These are phyloP conservation scores for Monoplex corrugatus DNA, from an alignment of 2,888 invertebrate species.

Conservation along the genomic window DNA sequence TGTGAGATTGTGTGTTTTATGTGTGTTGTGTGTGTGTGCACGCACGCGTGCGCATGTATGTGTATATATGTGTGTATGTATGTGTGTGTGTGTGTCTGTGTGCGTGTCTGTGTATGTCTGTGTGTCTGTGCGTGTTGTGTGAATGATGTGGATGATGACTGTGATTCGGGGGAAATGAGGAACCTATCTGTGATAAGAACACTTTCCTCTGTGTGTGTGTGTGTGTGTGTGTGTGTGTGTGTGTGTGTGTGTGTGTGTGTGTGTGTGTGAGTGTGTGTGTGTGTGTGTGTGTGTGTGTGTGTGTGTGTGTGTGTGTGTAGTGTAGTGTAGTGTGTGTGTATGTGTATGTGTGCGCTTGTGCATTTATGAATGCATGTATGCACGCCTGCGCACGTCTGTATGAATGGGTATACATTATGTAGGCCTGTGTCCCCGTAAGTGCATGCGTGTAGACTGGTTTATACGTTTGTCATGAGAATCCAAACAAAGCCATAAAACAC, in stretches of 20 bases:
- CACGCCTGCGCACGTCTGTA: too few relatives aligned
- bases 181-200: constrained; percentile 86
- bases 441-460: too few relatives aligned
- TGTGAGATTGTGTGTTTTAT: background rate
- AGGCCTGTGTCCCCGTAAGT: too few relatives aligned
- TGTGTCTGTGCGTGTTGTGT: constrained; percentile 90
- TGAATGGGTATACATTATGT: too few relatives aligned
- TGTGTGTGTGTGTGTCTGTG: background rate
- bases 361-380: too few relatives aligned
- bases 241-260: constrained; percentile 26
- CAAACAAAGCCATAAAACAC: too few relatives aligned
- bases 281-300: constrained; percentile 24
- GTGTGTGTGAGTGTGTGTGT: constrained; percentile 35
- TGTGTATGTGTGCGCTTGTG: constrained; percentile 18
- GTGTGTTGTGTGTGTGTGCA: constrained; percentile 7
- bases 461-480: too few relatives aligned
- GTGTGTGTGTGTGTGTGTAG: constrained; percentile 3
- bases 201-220: background rate
- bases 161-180: constrained; percentile 88
- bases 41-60: too few relatives aligned
- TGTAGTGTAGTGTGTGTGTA: too few relatives aligned
- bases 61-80: constrained; percentile 17
- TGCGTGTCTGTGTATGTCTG: too few relatives aligned
- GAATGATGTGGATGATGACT: constrained; percentile 75
- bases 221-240: constrained; percentile 28